Evolutionary conservation across 64 coral and sea anemone genomes (phyloP).

Genomic region (Pachyseris speciosa): DNA sequence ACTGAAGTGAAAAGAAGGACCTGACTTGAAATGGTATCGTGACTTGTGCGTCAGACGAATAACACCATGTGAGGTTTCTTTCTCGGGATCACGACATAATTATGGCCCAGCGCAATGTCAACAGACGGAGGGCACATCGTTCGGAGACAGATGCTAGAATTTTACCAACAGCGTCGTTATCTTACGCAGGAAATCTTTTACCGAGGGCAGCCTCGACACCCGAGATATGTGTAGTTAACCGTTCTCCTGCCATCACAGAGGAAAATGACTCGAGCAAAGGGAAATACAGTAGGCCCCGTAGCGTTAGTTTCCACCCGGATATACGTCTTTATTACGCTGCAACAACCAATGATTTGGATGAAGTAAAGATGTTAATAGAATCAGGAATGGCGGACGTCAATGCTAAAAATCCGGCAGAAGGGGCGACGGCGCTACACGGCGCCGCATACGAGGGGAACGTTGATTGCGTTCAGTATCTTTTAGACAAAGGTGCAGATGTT

Average conservation of each 20-base stretch:
- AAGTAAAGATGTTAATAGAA: conserved; percentile 77
- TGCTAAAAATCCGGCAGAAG: conserved; percentile 82
- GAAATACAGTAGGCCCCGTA: conserved; percentile 79
- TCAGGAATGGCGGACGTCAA: conserved; percentile 86
- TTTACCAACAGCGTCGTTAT: background rate
- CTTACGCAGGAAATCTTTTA: conserved; percentile 20
- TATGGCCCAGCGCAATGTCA: conserved; percentile 1
- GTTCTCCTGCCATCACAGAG: background rate
- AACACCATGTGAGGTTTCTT: background rate
- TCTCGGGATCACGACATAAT: background rate
- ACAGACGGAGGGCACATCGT: background rate
- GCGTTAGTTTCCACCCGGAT: conserved; percentile 91
- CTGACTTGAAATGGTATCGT: background rate
- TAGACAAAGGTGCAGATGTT: conserved; percentile 71
- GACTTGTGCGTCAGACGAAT: background rate
- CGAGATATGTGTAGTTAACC: background rate
- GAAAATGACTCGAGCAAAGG: conserved; percentile 24
- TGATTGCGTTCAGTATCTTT: conserved; percentile 65
- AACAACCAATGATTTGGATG: conserved; percentile 84
- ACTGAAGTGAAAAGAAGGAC: background rate
- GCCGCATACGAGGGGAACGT: conserved; percentile 82
- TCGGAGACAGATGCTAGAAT: background rate
- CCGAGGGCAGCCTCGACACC: conserved; percentile 31
- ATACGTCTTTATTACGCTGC: conserved; percentile 87
- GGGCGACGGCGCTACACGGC: conserved; percentile 81